phyloP scores from a whole-genome alignment of 2,113 vertebrate genomes.

The Callorhinus ursinus region DNA sequence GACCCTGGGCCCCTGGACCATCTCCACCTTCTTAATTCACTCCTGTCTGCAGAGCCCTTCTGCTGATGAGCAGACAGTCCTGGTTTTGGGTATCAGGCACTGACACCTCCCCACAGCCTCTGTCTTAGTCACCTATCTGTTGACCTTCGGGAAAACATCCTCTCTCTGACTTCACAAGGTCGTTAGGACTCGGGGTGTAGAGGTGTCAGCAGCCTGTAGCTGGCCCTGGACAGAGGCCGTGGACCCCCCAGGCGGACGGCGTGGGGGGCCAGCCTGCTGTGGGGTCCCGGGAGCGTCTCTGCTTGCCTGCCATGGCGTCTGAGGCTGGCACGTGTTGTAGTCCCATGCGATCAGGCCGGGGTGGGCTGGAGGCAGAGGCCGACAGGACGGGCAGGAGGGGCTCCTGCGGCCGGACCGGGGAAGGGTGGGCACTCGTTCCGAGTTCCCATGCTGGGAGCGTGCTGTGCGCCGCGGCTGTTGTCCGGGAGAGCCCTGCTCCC shows the following conservation, averaged over 20 bases:
- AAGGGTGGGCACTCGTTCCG: neutral
- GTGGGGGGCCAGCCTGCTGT: neutral
- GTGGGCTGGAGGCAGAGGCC: neutral
- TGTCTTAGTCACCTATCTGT: neutral
- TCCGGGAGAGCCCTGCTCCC: neutral
- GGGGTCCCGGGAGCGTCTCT: neutral
- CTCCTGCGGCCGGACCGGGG: neutral
- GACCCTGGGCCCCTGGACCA: neutral
- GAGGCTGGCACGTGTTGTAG: neutral
- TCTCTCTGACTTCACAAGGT: neutral
- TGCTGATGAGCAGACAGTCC: neutral
- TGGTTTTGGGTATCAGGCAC: neutral
- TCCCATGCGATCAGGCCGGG: neutral
- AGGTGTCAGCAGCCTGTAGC: neutral
- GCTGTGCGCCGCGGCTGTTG: neutral
- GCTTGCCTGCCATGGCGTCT: neutral
- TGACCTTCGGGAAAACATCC: neutral
- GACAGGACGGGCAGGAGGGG: neutral
- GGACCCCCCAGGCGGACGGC: neutral
- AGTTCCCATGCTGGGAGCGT: accelerated
- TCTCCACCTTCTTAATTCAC: neutral
- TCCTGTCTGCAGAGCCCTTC: neutral
- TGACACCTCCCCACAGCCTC: neutral
- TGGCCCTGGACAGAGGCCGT: neutral
- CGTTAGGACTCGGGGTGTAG: neutral